Base-by-base conservation (phyloP, 2,888 invertebrate species). In the Mesochorus sp. region DNA sequence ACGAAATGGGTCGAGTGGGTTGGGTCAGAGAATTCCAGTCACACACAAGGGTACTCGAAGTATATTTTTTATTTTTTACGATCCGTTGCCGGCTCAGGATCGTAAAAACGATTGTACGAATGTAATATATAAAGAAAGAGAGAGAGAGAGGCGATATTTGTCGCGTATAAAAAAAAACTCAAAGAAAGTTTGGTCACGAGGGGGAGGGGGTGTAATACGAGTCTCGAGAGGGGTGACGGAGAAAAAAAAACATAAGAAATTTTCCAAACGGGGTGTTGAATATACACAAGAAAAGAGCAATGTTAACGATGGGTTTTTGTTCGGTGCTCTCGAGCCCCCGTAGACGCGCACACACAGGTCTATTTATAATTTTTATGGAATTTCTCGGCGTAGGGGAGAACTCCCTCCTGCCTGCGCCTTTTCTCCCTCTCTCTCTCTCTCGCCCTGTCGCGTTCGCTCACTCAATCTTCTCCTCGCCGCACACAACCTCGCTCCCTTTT, bases 281-380 rank as follows among this genome's bases (percentile, higher is more conserved):
- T 68, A 47, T 24, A 14, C 17, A 8, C 31, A 17, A 12, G 31
- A 21, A 44, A 44, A 28, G 47, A 44, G 28, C 44, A 57, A 53
- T 44, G 57, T 57, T 68, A 68, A 57, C 57, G 68, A 57, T 47
- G 68, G 47, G 1, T 59, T 19, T 44, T 53, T 53, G 39, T 53
- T 67, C 8, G 17, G 19, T 42, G 42, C 31, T 2, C 42, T 61
- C 37, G 37, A 51, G 55, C 47, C 8, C 24, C 31, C 51, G 28
- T 21, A 10, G 53, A 53, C 24, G 17, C 44, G 17, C 31, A 26
- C 17, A 44, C 37, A 28, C 42, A 19, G 49, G 34, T 74, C 78
- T 74, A 78, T 78, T 78, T 78, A 78, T 78, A 78, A 78, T 74
- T 78, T 78, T 74, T 70, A 78, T 70, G 78, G 74, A 78, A 78